Percentiles rank a stretch among this genome's conserved stretches.
Evolutionary conservation across 1,140 invertebrate genomes (phyloP).

Genomic region (Eupristina koningsbergeri): DNA sequence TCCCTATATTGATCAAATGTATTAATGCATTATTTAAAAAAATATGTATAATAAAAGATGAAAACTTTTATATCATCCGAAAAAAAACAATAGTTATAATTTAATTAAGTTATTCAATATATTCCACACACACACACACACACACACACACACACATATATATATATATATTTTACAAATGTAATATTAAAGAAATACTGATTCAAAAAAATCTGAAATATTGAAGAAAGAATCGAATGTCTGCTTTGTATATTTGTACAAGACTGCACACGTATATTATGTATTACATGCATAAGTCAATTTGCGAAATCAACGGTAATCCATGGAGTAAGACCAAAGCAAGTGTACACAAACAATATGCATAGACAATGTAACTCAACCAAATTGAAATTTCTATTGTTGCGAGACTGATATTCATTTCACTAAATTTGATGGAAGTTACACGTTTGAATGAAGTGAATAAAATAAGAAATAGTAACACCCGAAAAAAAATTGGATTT

Average conservation of each 20-base stretch:
- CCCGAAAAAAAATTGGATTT: background rate
- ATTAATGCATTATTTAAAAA: no score
- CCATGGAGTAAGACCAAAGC: background rate
- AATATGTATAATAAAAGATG: no score
- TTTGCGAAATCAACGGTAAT: conserved; percentile 31
- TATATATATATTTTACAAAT: no score
- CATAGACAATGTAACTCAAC: conserved; percentile 33
- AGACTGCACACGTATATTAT: conserved; percentile 11
- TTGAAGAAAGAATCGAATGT: background rate
- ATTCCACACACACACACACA: no score
- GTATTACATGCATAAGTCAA: conserved; percentile 15
- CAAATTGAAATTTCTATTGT: conserved; percentile 23
- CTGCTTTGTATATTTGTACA: background rate
- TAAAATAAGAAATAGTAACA: background rate
- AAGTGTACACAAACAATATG: conserved; percentile 20
- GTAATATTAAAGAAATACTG: no score
- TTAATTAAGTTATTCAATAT: no score
- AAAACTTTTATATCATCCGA: no score
- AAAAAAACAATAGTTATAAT: no score
- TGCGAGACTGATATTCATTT: background rate
- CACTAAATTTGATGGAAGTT: background rate
- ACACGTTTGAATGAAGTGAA: no score
- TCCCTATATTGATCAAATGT: no score
- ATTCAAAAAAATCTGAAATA: background rate
- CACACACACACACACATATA: no score